Evolutionary conservation across 1,140 invertebrate species (phyloP).

Genomic region (Micrasema longulum): DNA sequence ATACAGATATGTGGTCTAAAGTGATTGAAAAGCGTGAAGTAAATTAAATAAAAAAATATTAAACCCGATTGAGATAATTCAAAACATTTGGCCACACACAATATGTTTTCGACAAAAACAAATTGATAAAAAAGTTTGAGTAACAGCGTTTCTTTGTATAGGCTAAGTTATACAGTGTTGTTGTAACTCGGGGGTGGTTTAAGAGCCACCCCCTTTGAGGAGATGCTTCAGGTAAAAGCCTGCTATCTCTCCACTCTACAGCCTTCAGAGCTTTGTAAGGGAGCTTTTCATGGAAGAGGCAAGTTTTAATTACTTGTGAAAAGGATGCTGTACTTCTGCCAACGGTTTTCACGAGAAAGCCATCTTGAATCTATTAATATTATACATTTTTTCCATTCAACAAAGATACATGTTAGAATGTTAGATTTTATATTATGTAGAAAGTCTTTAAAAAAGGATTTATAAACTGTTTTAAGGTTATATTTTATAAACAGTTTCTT

Average conservation of each 20-base stretch:
- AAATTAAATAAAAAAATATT: no score
- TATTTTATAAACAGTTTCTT: no score
- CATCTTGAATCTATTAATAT: background rate
- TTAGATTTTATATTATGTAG: no score
- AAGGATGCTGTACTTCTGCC: background rate
- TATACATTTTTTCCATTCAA: no score
- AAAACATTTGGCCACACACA: no score
- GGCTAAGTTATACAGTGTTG: slow-evolving; percentile 3
- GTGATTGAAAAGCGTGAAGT: no score
- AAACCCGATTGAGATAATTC: no score
- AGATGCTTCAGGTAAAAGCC: background rate
- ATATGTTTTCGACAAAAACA: no score
- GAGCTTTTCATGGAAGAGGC: slow-evolving; percentile 16
- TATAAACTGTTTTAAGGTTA: no score
- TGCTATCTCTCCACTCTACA: slow-evolving; percentile 3
- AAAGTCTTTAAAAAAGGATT: no score
- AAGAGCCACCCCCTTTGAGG: background rate
- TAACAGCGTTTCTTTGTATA: background rate
- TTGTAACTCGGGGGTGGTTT: background rate
- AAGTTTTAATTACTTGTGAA: slow-evolving; percentile 26
- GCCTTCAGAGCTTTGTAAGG: slow-evolving; percentile 1
- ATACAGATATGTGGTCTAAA: no score
- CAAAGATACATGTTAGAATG: no score
- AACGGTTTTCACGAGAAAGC: slow-evolving; percentile 11
- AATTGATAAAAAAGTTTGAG: slow-evolving; percentile 15